phyloP scores from a whole-genome alignment of 2,888 invertebrate species.

The Trichopria drosophilae region DNA sequence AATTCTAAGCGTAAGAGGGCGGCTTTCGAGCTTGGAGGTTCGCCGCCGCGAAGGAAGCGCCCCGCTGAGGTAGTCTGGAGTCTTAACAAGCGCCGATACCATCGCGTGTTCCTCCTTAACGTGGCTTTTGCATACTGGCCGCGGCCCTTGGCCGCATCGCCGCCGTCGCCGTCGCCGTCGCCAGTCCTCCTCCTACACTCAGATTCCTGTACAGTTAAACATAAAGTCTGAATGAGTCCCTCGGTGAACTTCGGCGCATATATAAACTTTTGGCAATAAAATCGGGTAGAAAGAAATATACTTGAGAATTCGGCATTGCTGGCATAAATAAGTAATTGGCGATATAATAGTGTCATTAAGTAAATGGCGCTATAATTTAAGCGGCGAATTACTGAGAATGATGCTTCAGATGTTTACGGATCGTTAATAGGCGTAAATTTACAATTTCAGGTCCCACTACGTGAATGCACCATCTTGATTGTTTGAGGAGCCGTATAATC shows the following conservation, averaged over 20 bases:
- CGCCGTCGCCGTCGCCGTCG: no score
- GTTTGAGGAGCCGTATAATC: no score
- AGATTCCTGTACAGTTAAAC: constrained; percentile 31
- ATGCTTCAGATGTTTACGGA: no score
- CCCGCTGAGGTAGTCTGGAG: constrained; percentile 48
- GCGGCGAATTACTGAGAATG: no score
- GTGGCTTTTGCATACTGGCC: constrained; percentile 39
- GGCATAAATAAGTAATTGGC: no score
- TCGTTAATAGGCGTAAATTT: no score
- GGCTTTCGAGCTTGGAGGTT: constrained; percentile 35
- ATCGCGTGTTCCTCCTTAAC: constrained; percentile 39
- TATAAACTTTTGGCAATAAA: constrained; percentile 7
- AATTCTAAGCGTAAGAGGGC: constrained; percentile 36
- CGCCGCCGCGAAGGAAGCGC: constrained; percentile 43
- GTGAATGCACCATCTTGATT: no score
- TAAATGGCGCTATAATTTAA: no score
- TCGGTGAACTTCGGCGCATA: no score
- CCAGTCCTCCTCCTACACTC: constrained; percentile 37
- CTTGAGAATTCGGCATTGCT: no score
- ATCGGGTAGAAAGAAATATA: constrained; percentile 10
- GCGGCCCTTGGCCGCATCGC: constrained; percentile 29
- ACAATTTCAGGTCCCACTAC: no score
- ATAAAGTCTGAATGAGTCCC: constrained; percentile 38
- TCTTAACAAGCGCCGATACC: constrained; percentile 49
- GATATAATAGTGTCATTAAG: no score